Evolutionary conservation across 2,113 vertebrate genomes (phyloP), one percentile per base, ranked within the genome.

Genomic region (Cyprinodon variegatus): DNA sequence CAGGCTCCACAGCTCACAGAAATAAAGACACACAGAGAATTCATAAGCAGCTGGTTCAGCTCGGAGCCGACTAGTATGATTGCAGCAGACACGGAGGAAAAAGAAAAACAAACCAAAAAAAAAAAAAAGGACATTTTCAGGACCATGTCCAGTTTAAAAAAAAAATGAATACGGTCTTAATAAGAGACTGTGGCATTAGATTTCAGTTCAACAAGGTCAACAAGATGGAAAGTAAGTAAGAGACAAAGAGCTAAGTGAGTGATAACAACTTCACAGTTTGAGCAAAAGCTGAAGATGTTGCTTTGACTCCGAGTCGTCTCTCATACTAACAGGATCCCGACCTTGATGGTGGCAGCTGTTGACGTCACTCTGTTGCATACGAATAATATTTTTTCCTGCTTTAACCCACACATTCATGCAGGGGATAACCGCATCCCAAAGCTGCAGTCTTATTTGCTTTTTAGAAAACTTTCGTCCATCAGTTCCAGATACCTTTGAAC

Each of bases 281-380:
- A 83, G 76, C 76, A 84, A 87, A 89, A 92, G 90, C 88, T 92
- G 89, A 89, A 86, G 89, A 92, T 82, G 86, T 85, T 68, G 79
- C 81, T 67, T 66, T 78, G 85, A 88, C 88, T 90, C 88, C 86
- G 70, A 72, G 72, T 76, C 79, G 82, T 90, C 88, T 85, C 70
- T 62, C 14, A 0, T 20, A 36, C 70, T 57, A 13, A 72, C 62
- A 72, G 50, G 65, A 37, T 46, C n/a, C 70, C 76, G 88, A 84
- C 86, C 86, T 87, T 69, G 70, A 65, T 73, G 39, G 67, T 69
- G 78, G 83, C 90, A 91, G 90, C 90, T 91, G 88, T 83, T 80
- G 81, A 85, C 70, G 40, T 84, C 79, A 78, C 75, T 90, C 78
- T 72, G 13, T 72, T 40, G 50, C 45, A 29, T 68, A 61, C 71